Percentiles rank a stretch among this genome's conserved stretches.
Conservation (phyloP, 2,888 invertebrate species). For the Orchesella flavescens region DNA sequence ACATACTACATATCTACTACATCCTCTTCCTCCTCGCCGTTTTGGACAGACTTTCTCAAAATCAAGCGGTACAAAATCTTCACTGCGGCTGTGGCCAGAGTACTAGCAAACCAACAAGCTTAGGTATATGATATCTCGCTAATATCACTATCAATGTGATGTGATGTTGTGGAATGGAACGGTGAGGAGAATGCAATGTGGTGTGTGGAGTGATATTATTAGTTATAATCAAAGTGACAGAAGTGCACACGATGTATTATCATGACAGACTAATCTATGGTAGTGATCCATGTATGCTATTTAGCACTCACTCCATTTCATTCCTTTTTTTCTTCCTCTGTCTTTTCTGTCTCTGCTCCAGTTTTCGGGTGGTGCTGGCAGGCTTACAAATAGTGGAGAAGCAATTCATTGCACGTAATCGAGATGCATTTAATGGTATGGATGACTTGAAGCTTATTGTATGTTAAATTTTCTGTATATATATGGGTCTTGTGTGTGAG, state of each 20-base stretch:
- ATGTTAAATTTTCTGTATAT: background rate
- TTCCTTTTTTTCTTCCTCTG: background rate
- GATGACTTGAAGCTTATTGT: constrained; percentile 6
- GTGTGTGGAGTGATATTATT: constrained; percentile 40
- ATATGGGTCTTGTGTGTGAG: constrained; percentile 12
- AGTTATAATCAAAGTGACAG: constrained; percentile 60
- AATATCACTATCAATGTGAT: too few species aligned
- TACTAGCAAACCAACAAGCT: too few species aligned
- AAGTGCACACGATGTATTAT: constrained; percentile 59
- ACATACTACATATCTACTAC: too few species aligned
- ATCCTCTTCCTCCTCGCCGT: background rate
- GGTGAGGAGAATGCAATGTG: background rate
- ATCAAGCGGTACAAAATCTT: too few species aligned
- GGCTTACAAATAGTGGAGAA: background rate
- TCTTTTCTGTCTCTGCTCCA: constrained; percentile 1
- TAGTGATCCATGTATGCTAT: constrained; percentile 32
- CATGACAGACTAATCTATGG: constrained; percentile 54
- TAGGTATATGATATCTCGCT: too few species aligned
- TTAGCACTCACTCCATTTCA: constrained; percentile 24
- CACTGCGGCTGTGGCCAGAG: too few species aligned
- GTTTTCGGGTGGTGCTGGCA: constrained; percentile 14
- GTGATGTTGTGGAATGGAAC: too few species aligned
- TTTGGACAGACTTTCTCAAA: too few species aligned
- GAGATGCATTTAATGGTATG: constrained; percentile 18
- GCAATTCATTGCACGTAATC: constrained; percentile 6